A percentile compares a stretch with the other conserved stretches of the same genome.
Evolutionary conservation across 2,113 vertebrate species (phyloP).

Genomic region (Neotoma lepida): DNA sequence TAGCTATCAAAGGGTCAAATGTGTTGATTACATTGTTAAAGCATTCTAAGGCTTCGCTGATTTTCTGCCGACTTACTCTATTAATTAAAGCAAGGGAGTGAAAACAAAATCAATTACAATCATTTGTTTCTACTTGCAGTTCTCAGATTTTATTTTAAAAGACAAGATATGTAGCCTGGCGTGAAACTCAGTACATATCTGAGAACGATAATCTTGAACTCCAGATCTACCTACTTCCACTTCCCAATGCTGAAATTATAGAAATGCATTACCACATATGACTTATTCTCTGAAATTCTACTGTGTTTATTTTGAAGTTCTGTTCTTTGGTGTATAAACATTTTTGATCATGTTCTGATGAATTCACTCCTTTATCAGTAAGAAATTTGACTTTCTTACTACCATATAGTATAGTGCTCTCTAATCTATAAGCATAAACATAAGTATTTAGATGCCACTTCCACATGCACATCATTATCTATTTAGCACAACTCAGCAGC

Average conservation of each 20-base stretch:
- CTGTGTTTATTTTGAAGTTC: neutral
- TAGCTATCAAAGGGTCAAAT: neutral
- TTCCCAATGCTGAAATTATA: neutral
- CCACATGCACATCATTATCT: neutral
- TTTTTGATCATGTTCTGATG: neutral
- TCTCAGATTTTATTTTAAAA: neutral
- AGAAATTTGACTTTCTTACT: slow-evolving; percentile 13
- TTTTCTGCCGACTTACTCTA: slow-evolving; percentile 43
- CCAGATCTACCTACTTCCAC: neutral
- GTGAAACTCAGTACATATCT: neutral
- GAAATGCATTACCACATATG: neutral
- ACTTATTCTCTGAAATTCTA: slow-evolving; percentile 20
- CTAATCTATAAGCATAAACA: neutral
- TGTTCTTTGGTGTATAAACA: neutral
- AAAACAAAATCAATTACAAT: slow-evolving; percentile 11
- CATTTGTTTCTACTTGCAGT: slow-evolving; percentile 3
- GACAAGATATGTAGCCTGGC: neutral
- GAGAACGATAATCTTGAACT: neutral
- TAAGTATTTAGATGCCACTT: neutral
- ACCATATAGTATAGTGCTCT: neutral
- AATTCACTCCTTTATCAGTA: slow-evolving; percentile 4
- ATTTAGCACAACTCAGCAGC: neutral
- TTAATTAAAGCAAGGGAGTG: neutral
- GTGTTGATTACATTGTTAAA: slow-evolving; percentile 26
- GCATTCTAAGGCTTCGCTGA: slow-evolving; percentile 14